Base-by-base conservation (phyloP, 2,113 vertebrate species). In the Lycaon pictus region DNA sequence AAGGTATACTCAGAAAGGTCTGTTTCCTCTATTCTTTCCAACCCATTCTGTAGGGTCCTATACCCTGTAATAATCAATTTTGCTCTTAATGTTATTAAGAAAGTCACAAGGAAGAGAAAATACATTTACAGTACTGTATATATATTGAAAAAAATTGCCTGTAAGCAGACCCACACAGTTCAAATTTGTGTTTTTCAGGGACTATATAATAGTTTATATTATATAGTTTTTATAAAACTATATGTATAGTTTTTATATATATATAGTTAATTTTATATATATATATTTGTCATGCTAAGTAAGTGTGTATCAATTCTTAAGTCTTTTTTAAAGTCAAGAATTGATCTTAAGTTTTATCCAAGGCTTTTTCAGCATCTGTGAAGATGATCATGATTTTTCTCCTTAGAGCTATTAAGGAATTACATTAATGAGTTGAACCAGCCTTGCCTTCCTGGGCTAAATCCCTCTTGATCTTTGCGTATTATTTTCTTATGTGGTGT, bases 271-370 rank as follows among this genome's bases (percentile, higher is more conserved):
- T 43, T 43, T 43, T 43, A 43, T 43, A 43, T 7, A 7, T 43
- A 43, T 23, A 23, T 43, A 7, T 94, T 63, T 90, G 62, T 83
- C 25, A 60, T 62, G 27, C 32, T 71, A 32, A 71, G 37, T 32
- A 60, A 80, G 11, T 56, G 35, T 67, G 17, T 9, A 60, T 37
- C 27, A 35, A 60, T 84, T 63, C 55, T 88, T 94, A 37, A 88
- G 16, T 67, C 43, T 74, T 43, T 62, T 82, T 90, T 29, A 4
- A 35, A 74, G 16, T 77, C 11, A 56, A 69, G 22, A 76, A 51
- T 84, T 51, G 35, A n/a, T 90, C 5, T 90, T 90, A 90, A 95
- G 58, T 84, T 84, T 67, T 90, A 60, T 84, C 65, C 10, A 83
- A 95, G 77, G 19, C 67, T 83, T 89, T 90, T 53, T 51, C 76